Percentiles rank a stretch among this genome's conserved stretches.
Conservation (phyloP, 2,888 invertebrate species). For the Drepana falcataria region DNA sequence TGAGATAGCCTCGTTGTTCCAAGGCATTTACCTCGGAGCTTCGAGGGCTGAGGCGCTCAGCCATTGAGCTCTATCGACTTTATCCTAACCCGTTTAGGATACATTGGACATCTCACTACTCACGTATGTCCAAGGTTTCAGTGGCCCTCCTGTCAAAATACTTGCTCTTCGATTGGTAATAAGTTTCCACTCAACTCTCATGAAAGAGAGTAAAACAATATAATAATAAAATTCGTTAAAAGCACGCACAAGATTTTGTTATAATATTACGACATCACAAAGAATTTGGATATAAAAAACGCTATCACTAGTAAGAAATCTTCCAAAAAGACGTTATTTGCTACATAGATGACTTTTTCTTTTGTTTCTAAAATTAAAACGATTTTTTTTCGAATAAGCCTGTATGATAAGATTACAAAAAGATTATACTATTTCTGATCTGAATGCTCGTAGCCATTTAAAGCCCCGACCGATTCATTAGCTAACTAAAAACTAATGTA, state of each 20-base stretch:
- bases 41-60: constrained; percentile 85
- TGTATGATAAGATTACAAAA: constrained; percentile 19
- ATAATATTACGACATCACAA: constrained; percentile 76
- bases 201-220: constrained; percentile 60
- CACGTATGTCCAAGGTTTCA: constrained; percentile 64
- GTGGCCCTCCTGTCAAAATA: constrained; percentile 62
- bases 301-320: constrained; percentile 69
- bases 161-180: constrained; percentile 45
- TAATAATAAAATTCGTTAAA: constrained; percentile 47
- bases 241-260: constrained; percentile 72
- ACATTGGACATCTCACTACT: constrained; percentile 77
- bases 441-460: too few species aligned
- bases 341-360: constrained; percentile 71
- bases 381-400: constrained; percentile 42
- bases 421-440: constrained; percentile 2
- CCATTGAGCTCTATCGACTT: constrained; percentile 81
- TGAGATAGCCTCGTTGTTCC: constrained; percentile 89
- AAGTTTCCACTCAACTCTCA: constrained; percentile 65
- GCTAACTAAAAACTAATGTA: too few species aligned
- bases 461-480: too few species aligned
- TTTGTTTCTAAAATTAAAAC: constrained; percentile 74
- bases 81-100: constrained; percentile 78
- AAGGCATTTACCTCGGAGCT: constrained; percentile 91
- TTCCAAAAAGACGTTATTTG: constrained; percentile 70
- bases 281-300: constrained; percentile 78